These are phyloP conservation scores for Hoplias malabaricus DNA, from an alignment of 2,113 vertebrate species.

Conservation along the genomic window DNA sequence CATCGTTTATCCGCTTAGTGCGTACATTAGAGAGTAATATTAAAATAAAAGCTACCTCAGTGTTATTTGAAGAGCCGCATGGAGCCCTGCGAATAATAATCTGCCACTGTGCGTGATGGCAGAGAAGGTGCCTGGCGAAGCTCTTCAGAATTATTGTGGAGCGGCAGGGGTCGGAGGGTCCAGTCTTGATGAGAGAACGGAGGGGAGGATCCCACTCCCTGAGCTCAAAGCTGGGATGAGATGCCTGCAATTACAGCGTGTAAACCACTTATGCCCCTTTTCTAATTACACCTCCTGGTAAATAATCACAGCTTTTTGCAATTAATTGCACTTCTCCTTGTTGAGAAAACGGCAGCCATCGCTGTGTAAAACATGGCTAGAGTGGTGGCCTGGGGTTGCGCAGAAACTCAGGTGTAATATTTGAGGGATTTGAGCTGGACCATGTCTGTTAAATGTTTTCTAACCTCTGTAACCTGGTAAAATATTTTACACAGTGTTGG, in stretches of 20 bases:
- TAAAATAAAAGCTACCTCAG: background rate
- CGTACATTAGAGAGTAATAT: background rate
- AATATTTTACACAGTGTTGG: no score
- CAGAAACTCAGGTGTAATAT: no score
- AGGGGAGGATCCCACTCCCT: constrained; percentile 50
- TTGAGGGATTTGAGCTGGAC: no score
- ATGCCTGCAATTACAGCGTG: constrained; percentile 64
- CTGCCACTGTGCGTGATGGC: background rate
- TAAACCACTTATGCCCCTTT: constrained; percentile 69
- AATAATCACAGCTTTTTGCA: constrained; percentile 67
- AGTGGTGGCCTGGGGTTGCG: no score
- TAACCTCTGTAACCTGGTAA: no score
- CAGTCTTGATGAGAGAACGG: constrained; percentile 60
- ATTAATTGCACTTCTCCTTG: constrained; percentile 8
- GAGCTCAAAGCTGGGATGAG: constrained; percentile 52
- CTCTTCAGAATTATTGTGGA: constrained; percentile 65
- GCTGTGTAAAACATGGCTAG: no score
- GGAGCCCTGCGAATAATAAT: background rate
- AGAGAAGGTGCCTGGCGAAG: constrained; percentile 60
- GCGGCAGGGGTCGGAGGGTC: constrained; percentile 64
- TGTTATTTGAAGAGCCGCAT: background rate
- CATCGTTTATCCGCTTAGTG: background rate
- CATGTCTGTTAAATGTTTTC: no score
- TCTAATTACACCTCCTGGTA: constrained; percentile 69
- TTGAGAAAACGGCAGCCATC: background rate